Evolutionary conservation across 2,888 invertebrate genomes (phyloP), one percentile per base, ranked within the genome.

Genomic region (Adela reaumurella): DNA sequence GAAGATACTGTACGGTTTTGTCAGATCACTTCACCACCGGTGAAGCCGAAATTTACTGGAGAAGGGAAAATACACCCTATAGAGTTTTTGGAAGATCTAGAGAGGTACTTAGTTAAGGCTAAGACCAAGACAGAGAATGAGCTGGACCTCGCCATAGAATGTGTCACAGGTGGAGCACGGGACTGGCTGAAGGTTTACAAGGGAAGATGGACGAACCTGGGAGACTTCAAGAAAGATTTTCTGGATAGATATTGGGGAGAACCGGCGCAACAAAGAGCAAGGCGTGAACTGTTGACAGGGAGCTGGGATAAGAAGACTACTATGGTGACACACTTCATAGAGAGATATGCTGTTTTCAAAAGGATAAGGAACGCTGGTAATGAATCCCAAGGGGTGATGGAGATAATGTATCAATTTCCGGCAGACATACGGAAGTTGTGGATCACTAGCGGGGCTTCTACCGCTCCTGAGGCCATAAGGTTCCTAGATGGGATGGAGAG

Each of bases 171-270:
- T 2, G 45, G 45, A 19, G 44, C 45, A 5, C 29, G 18, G 11
- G 35, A 48, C 16, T 48, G 48, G 48, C 11, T 35, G 14, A 10
- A 35, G 18, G 18, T 48, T 11, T 48, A 28, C 20, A 2, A 19
- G 35, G 45, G 19, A 1, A 5, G 17, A 8, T 48, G 48, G 48
- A 14, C 2, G 2, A 45, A 8, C 4, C 45, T 35, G 14, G 28
- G 14, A 6, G 35, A 45, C 17, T 48, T 48, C 17, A 28, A 48
- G 35, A 17, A 11, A 14, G 48, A 48, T 11, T 48, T 48, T 17
- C 44, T 48, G 1, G 17, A 44, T 3, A 11, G 14, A 18, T 48
- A 35, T 48, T 48, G 48, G 48, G 48, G 48, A 6, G 14, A 19
- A 14, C 28, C 16, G 6, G 44, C 3, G 3, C 48, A 48, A 45